Base-by-base conservation (phyloP, 2,113 vertebrate genomes). In the Cisticola juncidis region DNA sequence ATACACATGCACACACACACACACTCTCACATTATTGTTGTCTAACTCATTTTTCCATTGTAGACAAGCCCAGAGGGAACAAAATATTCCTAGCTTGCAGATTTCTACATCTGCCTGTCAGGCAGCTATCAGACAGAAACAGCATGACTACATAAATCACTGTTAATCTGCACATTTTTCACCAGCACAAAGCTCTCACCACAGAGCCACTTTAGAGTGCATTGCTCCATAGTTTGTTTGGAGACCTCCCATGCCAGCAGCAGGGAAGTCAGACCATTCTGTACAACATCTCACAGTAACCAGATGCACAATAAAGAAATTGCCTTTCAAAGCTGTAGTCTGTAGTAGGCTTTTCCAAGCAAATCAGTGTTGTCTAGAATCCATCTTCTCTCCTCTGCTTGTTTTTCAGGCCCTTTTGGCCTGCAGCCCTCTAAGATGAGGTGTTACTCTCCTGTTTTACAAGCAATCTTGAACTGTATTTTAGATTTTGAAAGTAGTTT, bases 151-250 rank as follows among this genome's bases (percentile, higher is more conserved):
- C 66, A 91, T 88, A 82, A 95, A 95, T 96, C 84, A 80, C 54
- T 62, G 47, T 29, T 93, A 93, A 88, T 93, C 68, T 81, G 47
- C 72, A 85, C 54, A 58, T 80, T 92, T 91, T 95, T 94, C 84
- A 95, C 66, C 54, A 91, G 58, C 58, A 29, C 50, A 47, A 69
- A 94, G 29, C 70, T 36, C 35, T 85, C 70, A 95, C 74, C 44
- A 21, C 54, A 85, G 84, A 85, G 9, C 33, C 74, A 33, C 74
- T 95, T 93, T 25, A 83, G 60, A 88, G 19, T 4, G 7, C 1
- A 2, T 82, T 86, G 29, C 56, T 82, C 47, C 33, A 22, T 28
- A 68, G 35, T 38, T 76, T 77, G 47, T 86, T 77, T 21, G 0
- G 53, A 88, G 92, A 86, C 72, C 51, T 83, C 64, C 74, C 44